Base-by-base conservation (phyloP, 2,888 invertebrate species). In the Patella ulyssiponensis region DNA sequence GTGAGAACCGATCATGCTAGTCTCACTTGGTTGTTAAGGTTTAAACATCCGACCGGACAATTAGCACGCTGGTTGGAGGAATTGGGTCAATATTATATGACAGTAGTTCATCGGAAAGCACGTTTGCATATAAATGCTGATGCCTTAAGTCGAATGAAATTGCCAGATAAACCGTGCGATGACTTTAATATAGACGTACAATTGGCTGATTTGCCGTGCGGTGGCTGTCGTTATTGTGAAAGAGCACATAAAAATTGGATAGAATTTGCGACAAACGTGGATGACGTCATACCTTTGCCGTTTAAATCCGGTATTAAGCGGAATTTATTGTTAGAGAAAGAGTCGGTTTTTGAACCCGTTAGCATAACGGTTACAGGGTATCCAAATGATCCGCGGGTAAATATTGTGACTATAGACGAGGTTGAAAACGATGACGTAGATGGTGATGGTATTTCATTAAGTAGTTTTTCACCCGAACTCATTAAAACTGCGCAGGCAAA, bases 1-100 rank as follows among this genome's bases (percentile, higher is more conserved):
- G 44, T 81, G 2, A 58, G 79, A 17, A 81, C 81, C 54, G 79
- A 81, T 54, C 81, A 81, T 54, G 64, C 51, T 9, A 78, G 78
- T 70, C 51, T 81, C 11, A 69, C 53, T 1, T 81, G 81, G 78
- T 69, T 76, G 17, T 12, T 80, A 14, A 75, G 51, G 2, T 76
- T 77, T 15, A 56, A 69, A 44, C 20, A 74, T n/a, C 76, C 73
- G 2, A 23, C 52, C 12, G 79, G 77, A 7, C 77, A 77, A 23
- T 23, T 73, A 4, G 79, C 81, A 0, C 23, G 79, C 1, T 76
- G 76, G 80, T 17, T 80, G 33, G 78, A 78, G 56, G 64, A 70
- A 27, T 53, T 78, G 20, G n/a, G 64, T 20, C 56, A 52, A 51
- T 54, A 54, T 54, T 17, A 54, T 17, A 54, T 54, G 54, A 12